Base-by-base conservation (phyloP, 2,888 invertebrate genomes). In the Ernsta delagoae region DNA sequence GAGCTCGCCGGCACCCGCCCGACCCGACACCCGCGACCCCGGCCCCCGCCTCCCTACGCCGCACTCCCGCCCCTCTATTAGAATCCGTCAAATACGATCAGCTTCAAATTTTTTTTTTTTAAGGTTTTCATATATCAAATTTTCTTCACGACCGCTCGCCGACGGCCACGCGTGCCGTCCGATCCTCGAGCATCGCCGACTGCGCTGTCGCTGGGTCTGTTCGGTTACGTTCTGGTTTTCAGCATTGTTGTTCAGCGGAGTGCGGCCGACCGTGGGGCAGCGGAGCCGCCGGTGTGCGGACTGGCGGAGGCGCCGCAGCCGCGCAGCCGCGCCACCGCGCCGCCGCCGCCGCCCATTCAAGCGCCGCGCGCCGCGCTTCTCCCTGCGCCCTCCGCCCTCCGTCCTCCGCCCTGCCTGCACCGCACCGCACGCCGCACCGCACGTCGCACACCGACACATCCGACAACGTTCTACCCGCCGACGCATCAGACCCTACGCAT, bases 251-350 rank as follows among this genome's bases (percentile, higher is more conserved):
- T 90, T 86, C 82, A 88, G 89, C 90, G 90, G 91, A 90, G 90
- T 90, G 92, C 91, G 91, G 92, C 90, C 90, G 90, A 89, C 90
- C 92, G 92, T 92, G 91, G 92, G 91, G 91, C 92, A 92, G 92
- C 92, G 91, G 90, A 89, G 92, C 92, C 92, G 92, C 92, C 92
- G 92, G 92, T n/a, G n/a, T n/a, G n/a, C n/a, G n/a, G n/a, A 92
- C 92, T 92, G 92, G 87, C 90, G 86, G 85, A 86, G 85, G 78
- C 79, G 79, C 79, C 80, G 79, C 72, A 75, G 79, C 70, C 79
- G 79, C 78, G 79, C 83, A 78, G 80, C 76, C 82, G 83, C 84
- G 78, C 77, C 78, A 76, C 71, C 75, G 75, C 77, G 72, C 64
- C 70, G 73, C 81, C 84, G 84, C 86, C 85, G 73, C 81, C 84